Evolutionary conservation across 2,113 vertebrate species (phyloP).

Genomic region (Crotalus helleri): DNA sequence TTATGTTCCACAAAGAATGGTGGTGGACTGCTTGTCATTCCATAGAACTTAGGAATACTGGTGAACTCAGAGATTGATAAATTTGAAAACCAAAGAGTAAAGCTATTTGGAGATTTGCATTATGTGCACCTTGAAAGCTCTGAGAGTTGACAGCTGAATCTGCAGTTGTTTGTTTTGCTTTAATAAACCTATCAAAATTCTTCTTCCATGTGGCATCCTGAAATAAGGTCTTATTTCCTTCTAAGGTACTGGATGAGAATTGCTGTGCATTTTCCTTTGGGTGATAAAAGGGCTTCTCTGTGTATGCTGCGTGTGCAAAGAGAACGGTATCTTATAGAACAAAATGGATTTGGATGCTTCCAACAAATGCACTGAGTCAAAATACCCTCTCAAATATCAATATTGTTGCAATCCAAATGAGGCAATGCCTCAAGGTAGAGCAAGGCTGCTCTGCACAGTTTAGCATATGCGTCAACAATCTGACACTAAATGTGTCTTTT

Average conservation of each 20-base stretch:
- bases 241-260: background rate
- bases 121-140: background rate
- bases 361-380: background rate
- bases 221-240: background rate
- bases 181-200: background rate
- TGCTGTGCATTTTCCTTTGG: background rate
- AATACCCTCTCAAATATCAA: background rate
- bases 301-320: background rate
- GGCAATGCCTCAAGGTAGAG: background rate
- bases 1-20: background rate
- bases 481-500: background rate
- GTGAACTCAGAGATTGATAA: background rate
- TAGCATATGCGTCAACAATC: background rate
- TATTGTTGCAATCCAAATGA: background rate
- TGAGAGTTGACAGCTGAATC: background rate
- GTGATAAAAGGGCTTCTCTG: background rate
- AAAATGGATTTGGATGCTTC: background rate
- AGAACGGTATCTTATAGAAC: background rate
- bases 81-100: background rate
- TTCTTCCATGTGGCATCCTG: background rate
- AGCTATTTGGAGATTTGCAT: background rate
- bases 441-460: background rate
- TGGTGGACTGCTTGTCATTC: background rate
- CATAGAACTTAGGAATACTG: background rate
- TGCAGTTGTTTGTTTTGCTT: background rate